Conservation (phyloP, 2,797 vertebrate genomes). For the Euthynnus affinis region DNA sequence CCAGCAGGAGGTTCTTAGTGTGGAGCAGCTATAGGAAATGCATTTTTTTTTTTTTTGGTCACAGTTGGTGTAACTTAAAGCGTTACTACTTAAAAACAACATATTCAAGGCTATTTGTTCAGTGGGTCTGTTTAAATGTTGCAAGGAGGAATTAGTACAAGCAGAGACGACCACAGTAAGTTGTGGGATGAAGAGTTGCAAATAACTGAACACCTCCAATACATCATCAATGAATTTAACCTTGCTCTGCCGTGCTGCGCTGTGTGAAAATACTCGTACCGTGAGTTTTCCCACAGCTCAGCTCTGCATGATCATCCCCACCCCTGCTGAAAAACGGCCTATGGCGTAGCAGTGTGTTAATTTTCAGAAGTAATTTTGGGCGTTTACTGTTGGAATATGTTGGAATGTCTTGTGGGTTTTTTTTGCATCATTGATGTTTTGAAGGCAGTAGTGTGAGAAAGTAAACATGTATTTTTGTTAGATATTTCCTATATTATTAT, state of each 20-base stretch:
- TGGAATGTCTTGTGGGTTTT: slow-evolving; percentile 9
- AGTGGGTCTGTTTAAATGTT: neutral
- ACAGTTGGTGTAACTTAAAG: neutral
- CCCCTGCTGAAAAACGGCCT: neutral
- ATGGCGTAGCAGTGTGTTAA: neutral
- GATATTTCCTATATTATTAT: neutral
- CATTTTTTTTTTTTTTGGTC: neutral
- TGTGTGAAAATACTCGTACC: neutral
- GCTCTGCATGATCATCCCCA: neutral
- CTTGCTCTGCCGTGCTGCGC: neutral
- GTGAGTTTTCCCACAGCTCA: neutral
- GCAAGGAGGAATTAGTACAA: neutral
- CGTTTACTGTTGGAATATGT: neutral
- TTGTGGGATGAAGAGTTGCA: neutral
- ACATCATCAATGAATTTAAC: neutral
- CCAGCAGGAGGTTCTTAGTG: neutral
- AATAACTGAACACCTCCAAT: neutral
- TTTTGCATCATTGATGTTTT: slow-evolving; percentile 23
- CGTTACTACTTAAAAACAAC: neutral
- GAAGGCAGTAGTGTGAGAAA: slow-evolving; percentile 9
- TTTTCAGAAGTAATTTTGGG: slow-evolving; percentile 3
- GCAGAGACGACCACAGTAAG: neutral
- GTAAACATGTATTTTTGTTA: neutral
- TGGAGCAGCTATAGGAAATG: neutral
- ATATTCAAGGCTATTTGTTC: neutral